Evolutionary conservation across 1,140 invertebrate genomes (phyloP).

Genomic region (Anagrus nilaparvatae): DNA sequence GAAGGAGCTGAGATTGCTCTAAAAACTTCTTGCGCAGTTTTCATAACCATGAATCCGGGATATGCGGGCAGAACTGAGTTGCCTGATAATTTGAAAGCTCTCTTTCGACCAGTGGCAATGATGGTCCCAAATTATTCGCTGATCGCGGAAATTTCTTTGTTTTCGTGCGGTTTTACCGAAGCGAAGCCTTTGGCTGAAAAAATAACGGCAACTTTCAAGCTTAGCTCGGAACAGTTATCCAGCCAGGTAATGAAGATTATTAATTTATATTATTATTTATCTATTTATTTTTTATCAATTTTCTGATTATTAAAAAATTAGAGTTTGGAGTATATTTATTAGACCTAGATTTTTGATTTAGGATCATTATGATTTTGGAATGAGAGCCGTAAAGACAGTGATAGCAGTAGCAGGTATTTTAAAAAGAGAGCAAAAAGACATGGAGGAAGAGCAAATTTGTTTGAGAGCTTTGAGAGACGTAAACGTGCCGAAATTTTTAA

Average conservation of each 20-base stretch:
- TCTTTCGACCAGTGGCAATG: slow-evolving; percentile 67
- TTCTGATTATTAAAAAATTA: neutral
- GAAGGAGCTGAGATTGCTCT: slow-evolving; percentile 53
- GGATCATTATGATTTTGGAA: slow-evolving; percentile 48
- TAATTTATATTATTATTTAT: neutral
- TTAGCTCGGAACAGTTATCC: slow-evolving; percentile 62
- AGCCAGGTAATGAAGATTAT: slow-evolving; percentile 37
- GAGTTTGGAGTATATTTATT: neutral
- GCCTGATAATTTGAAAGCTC: slow-evolving; percentile 62
- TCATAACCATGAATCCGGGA: slow-evolving; percentile 69
- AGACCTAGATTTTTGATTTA: too few species aligned
- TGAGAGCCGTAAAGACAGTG: slow-evolving; percentile 53
- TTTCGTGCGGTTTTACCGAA: slow-evolving; percentile 58
- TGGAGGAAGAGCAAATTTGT: slow-evolving; percentile 46
- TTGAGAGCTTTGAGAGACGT: slow-evolving; percentile 58
- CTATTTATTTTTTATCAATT: slow-evolving; percentile 1
- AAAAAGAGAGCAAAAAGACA: slow-evolving; percentile 54
- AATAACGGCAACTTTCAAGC: slow-evolving; percentile 60
- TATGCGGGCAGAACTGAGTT: slow-evolving; percentile 64
- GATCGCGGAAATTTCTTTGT: slow-evolving; percentile 62
- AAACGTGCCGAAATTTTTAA: slow-evolving; percentile 64
- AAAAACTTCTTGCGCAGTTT: slow-evolving; percentile 55
- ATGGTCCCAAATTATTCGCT: slow-evolving; percentile 66
- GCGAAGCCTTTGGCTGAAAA: slow-evolving; percentile 56
- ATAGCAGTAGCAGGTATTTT: slow-evolving; percentile 59